Evolutionary conservation across 2,888 invertebrate species (phyloP).

Genomic region (Caenorhabditis plicata): DNA sequence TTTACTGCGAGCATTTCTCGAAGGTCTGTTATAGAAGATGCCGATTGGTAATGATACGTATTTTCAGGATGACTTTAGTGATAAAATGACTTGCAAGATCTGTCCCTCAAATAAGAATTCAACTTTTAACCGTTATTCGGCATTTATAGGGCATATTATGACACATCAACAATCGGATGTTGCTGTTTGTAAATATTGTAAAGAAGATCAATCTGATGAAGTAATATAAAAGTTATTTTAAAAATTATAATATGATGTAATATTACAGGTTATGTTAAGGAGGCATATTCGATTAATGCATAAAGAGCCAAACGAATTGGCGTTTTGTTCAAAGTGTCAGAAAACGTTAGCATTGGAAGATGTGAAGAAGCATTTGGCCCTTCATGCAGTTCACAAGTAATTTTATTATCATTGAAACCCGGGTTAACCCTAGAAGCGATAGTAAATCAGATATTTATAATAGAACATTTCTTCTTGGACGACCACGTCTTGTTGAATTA

Average conservation of each 20-base stretch:
- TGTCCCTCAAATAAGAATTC: conserved; percentile 12
- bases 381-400: conserved; percentile 18
- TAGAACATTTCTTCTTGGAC: no score
- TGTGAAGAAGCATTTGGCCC: conserved; percentile 6
- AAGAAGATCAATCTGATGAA: conserved; percentile 20
- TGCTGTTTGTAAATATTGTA: conserved; percentile 31
- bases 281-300: conserved; percentile 31
- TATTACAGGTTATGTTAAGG: conserved; percentile 18
- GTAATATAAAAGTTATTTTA: no score
- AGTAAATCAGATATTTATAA: no score
- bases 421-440: no score
- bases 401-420: not conserved
- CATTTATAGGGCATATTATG: conserved; percentile 33
- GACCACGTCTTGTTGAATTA: no score
- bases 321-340: conserved; percentile 34
- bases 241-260: not conserved
- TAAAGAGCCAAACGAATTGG: conserved; percentile 21
- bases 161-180: conserved; percentile 25
- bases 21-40: not conserved
- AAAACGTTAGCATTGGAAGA: conserved; percentile 24
- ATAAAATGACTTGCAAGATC: conserved; percentile 16
- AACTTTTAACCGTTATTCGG: conserved; percentile 22
- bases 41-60: not conserved
- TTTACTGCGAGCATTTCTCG: conserved; percentile 8
- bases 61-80: conserved; percentile 19